Conservation (phyloP, 2,797 vertebrate species). For the Lepilemur ruficaudatus region DNA sequence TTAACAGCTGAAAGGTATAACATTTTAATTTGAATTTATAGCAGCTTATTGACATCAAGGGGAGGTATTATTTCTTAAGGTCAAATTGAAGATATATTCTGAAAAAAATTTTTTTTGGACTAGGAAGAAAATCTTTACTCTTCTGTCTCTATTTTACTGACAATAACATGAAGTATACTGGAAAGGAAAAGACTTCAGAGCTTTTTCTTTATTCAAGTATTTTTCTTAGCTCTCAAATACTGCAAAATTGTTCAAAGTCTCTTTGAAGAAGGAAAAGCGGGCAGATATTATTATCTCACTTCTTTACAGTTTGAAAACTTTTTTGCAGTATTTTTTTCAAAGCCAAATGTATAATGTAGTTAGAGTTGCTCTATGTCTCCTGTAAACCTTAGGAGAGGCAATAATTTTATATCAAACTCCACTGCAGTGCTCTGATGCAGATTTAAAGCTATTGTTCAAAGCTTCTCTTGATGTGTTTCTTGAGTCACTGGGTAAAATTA, state of each 20-base stretch:
- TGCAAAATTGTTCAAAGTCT: background rate
- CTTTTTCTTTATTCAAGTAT: background rate
- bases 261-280: conserved; percentile 33
- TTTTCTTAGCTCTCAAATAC: background rate
- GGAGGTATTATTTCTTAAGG: background rate
- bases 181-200: conserved; percentile 33
- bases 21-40: background rate
- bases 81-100: background rate
- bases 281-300: background rate
- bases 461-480: background rate
- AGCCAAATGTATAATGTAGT: background rate
- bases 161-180: background rate
- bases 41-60: background rate
- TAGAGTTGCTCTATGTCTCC: background rate
- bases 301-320: background rate
- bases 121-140: background rate
- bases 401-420: background rate
- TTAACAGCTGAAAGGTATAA: background rate
- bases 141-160: background rate
- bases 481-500: background rate
- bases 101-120: background rate
- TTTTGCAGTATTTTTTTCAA: background rate
- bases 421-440: background rate
- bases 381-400: background rate
- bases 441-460: background rate